Conservation (phyloP, 2,113 vertebrate genomes). For the Microcebus griseorufus region DNA sequence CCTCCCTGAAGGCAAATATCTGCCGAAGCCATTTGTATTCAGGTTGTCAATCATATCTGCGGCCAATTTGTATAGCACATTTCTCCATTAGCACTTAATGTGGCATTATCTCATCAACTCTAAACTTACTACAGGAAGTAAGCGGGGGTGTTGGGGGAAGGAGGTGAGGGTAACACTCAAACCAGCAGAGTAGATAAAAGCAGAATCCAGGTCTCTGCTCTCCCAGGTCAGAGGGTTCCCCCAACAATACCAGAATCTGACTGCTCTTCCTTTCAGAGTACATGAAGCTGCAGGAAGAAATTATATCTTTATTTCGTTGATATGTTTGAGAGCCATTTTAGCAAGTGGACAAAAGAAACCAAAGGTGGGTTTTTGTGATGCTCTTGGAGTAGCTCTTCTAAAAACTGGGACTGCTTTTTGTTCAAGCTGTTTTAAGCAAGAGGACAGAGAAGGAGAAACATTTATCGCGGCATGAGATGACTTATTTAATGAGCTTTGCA, state of each 20-base stretch:
- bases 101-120: neutral
- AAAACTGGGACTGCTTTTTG: neutral
- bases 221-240: neutral
- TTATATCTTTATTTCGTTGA: neutral
- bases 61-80: neutral
- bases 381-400: neutral
- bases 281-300: neutral
- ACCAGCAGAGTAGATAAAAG: neutral
- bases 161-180: neutral
- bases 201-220: neutral
- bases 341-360: slow-evolving; percentile 3
- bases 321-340: neutral
- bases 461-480: neutral
- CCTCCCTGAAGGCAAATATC: neutral
- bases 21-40: neutral
- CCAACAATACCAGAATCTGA: neutral
- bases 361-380: neutral
- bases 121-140: neutral
- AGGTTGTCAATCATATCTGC: neutral
- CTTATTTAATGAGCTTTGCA: slow-evolving; percentile 4
- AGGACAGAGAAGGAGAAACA: neutral
- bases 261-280: neutral
- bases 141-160: neutral
- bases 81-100: neutral
- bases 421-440: slow-evolving; percentile 5